Conservation (phyloP, 2,888 invertebrate genomes). For the Cheilosia grossa region DNA sequence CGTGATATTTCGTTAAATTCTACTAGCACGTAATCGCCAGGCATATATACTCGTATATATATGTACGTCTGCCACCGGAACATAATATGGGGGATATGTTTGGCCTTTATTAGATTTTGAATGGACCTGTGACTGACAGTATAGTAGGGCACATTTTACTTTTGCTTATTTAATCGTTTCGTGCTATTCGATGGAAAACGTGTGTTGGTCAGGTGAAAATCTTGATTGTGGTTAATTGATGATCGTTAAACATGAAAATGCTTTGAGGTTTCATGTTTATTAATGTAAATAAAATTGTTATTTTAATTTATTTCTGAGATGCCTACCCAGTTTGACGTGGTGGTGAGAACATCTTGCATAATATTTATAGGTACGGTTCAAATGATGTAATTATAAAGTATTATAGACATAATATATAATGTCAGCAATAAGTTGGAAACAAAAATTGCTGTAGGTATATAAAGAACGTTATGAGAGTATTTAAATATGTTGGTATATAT, state of each 20-base stretch:
- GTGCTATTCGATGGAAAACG: conserved; percentile 23
- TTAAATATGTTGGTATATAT: no score
- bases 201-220: conserved; percentile 16
- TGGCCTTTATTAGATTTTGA: conserved; percentile 16
- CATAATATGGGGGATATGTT: no score
- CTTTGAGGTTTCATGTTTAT: conserved; percentile 7
- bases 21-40: background rate
- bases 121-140: background rate
- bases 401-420: no score
- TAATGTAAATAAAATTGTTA: background rate
- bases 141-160: background rate
- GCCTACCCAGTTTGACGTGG: no score
- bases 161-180: conserved; percentile 22
- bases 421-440: no score
- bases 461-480: no score
- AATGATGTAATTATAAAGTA: no score
- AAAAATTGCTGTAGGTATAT: no score
- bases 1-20: conserved; percentile 4
- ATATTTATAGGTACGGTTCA: no score
- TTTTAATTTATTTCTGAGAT: background rate
- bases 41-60: no score
- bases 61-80: no score
- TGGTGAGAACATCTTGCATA: no score
- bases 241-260: conserved; percentile 18
- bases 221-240: conserved; percentile 44